Base-by-base conservation (phyloP, 2,888 invertebrate species). In the Drosophila hawaiiensis region DNA sequence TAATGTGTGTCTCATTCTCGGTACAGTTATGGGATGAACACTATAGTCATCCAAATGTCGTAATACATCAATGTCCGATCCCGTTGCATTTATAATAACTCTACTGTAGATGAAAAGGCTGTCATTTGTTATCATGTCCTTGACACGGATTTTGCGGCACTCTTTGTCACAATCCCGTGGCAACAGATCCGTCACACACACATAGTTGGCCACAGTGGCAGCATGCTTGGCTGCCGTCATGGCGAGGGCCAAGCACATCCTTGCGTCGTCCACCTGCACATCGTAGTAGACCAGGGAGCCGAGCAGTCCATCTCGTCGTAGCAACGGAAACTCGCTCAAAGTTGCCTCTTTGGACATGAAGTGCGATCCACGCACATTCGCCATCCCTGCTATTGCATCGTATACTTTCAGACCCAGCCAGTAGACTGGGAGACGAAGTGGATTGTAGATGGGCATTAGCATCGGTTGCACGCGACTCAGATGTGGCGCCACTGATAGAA, bases 251-350 rank as follows among this genome's bases (percentile, higher is more conserved):
- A 99, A 94, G 93, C 99, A 99, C 99, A 99, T 99, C 76, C 99
- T 95, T 0, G 99, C 99, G 94, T 99, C 99, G 93, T 99, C 99
- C 94, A 99, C 98, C 92, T 99, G 99, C 31, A 98, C 99, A 93
- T 99, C 99, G 93, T 99, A 99, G 94, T 99, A 99, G 19, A 99
- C 99, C 81, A 99, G 96, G 19, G 99, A 99, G 53, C 99, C 99
- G 83, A 97, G 97, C 10, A 99, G 94, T 90, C 97, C 96, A 89
- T 99, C 98, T 43, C 97, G 97, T 89, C 98, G 97, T 82, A 99
- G 94, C 98, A 99, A 99, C 0, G 99, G 99, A 92, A 99, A 99
- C 68, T 98, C 94, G 94, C 99, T 99, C 62, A 99, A 94, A 0
- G 99, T 98, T 91, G 97, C 96, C 78, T 96, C 95, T 94, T 98